These are phyloP conservation scores for Forpus xanthops DNA, from an alignment of 2,797 vertebrate species.

Conservation along the genomic window DNA sequence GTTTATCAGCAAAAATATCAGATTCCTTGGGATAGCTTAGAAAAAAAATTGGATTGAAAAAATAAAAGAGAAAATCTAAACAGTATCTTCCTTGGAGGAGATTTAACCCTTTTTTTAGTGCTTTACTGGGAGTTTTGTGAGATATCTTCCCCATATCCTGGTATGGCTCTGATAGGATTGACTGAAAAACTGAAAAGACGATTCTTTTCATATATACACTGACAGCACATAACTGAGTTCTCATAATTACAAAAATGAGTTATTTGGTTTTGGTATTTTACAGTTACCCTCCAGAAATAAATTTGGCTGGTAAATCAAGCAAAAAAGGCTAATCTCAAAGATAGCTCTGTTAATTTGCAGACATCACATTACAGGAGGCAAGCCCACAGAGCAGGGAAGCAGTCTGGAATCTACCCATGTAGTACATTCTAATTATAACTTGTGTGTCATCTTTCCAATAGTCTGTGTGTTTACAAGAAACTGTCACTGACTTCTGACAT, in stretches of 20 bases:
- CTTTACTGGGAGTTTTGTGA: not conserved
- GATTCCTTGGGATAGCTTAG: not conserved
- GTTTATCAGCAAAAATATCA: not conserved
- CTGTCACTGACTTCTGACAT: not conserved
- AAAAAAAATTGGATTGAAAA: not conserved
- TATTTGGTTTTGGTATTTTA: not conserved
- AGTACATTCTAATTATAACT: not conserved
- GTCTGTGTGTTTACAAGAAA: not conserved
- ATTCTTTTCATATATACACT: not conserved
- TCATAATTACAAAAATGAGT: not conserved
- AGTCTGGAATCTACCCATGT: not conserved
- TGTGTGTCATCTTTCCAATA: not conserved
- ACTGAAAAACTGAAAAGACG: not conserved
- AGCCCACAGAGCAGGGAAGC: not conserved
- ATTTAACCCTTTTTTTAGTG: not conserved
- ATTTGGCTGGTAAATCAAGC: not conserved
- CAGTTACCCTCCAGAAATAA: not conserved
- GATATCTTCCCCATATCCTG: accelerated
- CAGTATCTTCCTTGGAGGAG: not conserved
- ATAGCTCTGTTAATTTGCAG: not conserved
- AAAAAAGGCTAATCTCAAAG: not conserved
- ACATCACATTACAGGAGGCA: not conserved
- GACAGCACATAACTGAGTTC: not conserved
- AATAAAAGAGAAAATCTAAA: not conserved
- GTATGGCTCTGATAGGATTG: not conserved